phyloP scores from a whole-genome alignment of 1,140 invertebrate genomes.

The Calycopis cecrops region DNA sequence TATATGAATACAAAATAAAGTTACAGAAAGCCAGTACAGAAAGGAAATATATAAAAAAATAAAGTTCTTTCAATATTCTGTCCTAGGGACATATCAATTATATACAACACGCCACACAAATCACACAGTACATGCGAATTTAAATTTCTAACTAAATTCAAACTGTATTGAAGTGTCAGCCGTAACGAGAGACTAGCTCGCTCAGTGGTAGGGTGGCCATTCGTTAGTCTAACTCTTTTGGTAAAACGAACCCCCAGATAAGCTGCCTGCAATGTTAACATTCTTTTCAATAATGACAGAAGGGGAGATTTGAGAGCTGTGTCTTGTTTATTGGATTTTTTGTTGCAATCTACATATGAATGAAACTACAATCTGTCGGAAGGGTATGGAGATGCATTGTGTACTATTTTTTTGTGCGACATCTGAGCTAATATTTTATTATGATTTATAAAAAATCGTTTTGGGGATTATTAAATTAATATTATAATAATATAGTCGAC shows the following conservation, averaged over 20 bases:
- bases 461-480: no score
- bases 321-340: slow-evolving; percentile 75
- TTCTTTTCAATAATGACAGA: slow-evolving; percentile 72
- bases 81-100: no score
- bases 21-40: no score
- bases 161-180: slow-evolving; percentile 66
- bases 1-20: no score
- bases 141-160: slow-evolving; percentile 61
- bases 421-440: slow-evolving; percentile 15
- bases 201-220: slow-evolving; percentile 50
- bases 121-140: slow-evolving; percentile 39
- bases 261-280: slow-evolving; percentile 68
- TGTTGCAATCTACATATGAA: slow-evolving; percentile 73
- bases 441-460: background rate
- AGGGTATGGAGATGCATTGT: slow-evolving; percentile 43
- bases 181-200: slow-evolving; percentile 53
- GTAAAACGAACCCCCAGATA: slow-evolving; percentile 68
- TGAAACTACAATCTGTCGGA: slow-evolving; percentile 59
- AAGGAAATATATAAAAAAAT: no score
- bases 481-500: no score
- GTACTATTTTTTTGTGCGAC: slow-evolving; percentile 14
- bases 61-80: no score
- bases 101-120: slow-evolving; percentile 15
- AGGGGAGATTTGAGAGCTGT: slow-evolving; percentile 53
- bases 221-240: slow-evolving; percentile 74